phyloP scores from a whole-genome alignment of 1,140 invertebrate genomes.

The Bacillus rossius region DNA sequence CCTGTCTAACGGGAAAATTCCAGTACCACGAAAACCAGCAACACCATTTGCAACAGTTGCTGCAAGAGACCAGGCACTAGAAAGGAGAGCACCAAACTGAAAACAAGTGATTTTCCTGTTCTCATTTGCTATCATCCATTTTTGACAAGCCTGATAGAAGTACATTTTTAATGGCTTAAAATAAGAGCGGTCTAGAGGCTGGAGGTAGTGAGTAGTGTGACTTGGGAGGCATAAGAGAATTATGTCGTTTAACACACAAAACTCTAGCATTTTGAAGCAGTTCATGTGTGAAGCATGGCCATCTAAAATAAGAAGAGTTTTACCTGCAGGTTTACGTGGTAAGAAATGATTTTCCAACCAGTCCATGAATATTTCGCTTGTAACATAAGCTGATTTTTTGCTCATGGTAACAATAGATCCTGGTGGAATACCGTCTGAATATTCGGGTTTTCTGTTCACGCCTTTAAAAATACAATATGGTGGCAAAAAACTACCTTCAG shows the following conservation, averaged over 20 bases:
- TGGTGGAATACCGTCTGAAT: no score
- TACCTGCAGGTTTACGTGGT: slow-evolving; percentile 21
- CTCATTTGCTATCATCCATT: slow-evolving; percentile 40
- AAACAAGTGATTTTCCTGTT: neutral
- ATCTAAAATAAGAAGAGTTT: slow-evolving; percentile 23
- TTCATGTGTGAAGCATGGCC: slow-evolving; percentile 24
- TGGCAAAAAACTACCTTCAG: no score
- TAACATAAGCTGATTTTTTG: no score
- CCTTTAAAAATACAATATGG: no score
- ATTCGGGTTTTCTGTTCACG: no score
- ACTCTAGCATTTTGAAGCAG: slow-evolving; percentile 23
- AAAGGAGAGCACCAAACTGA: neutral
- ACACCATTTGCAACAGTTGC: no score
- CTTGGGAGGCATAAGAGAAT: slow-evolving; percentile 29
- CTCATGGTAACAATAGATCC: no score
- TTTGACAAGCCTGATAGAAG: slow-evolving; percentile 28
- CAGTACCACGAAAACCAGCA: no score
- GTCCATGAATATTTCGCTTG: no score
- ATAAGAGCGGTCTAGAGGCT: slow-evolving; percentile 29
- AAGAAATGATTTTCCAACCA: no score
- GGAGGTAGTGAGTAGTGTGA: slow-evolving; percentile 31
- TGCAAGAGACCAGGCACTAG: no score
- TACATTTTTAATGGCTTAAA: slow-evolving; percentile 31
- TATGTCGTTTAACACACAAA: slow-evolving; percentile 27
- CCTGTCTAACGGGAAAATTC: no score